Percentiles rank a stretch among this genome's conserved stretches.
Conservation (phyloP, 2,113 vertebrate species). For the Hirundichthys speculiger region DNA sequence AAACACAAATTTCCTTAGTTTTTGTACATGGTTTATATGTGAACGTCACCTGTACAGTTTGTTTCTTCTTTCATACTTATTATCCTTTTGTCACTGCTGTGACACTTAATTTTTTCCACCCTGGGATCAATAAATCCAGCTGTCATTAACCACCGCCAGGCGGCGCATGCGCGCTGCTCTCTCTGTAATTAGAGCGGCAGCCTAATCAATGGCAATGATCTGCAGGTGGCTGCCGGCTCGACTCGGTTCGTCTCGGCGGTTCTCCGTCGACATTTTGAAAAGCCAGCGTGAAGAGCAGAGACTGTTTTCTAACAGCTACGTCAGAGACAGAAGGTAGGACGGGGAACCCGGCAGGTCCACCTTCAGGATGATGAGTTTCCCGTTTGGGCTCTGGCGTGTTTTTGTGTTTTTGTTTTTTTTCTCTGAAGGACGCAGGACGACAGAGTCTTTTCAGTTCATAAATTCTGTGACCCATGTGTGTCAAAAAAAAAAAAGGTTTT, state of each 20-base stretch:
- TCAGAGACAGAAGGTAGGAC: conserved; percentile 24
- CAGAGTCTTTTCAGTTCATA: conserved; percentile 17
- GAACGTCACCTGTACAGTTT: no score
- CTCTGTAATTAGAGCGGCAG: conserved; percentile 51
- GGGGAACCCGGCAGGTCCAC: neutral
- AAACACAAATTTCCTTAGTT: no score
- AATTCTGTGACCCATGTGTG: conserved; percentile 37
- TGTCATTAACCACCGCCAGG: conserved; percentile 41
- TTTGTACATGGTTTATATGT: no score
- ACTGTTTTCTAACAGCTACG: conserved; percentile 10
- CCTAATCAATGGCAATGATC: conserved; percentile 40
- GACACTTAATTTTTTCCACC: no score
- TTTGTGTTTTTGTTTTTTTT: no score
- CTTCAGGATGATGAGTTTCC: neutral
- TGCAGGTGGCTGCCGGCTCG: conserved; percentile 44
- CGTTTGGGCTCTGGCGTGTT: neutral
- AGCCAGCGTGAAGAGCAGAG: neutral
- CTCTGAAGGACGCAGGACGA: neutral
- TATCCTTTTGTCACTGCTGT: no score
- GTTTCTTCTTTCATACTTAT: no score
- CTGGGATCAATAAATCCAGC: neutral
- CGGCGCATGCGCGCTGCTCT: conserved; percentile 49
- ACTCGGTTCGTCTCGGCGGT: neutral
- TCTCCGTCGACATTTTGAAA: conserved; percentile 23
- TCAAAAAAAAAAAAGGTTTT: neutral